Evolutionary conservation across 2,113 vertebrate species (phyloP), one percentile per base, ranked within the genome.

Genomic region (Chloropsis cyanopogon): DNA sequence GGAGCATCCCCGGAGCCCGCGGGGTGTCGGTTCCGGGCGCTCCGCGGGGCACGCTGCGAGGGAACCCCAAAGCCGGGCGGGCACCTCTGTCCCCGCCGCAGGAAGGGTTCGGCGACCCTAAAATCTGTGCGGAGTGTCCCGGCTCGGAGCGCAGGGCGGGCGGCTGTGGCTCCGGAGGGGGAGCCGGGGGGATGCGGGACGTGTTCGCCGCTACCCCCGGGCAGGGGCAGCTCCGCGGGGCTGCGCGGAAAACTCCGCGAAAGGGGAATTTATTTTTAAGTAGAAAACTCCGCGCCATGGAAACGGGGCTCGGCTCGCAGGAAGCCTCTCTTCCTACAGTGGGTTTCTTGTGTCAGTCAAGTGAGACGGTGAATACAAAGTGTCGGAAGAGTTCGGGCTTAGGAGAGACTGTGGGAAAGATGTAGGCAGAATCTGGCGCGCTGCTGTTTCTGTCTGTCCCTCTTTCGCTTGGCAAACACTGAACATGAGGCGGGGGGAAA

Each of bases 271-370:
- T 96, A 54, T 93, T 92, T 95, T 66, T 52, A 26, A 95, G 81
- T 15, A 6, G 73, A 53, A 81, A 96, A 94, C 82, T 95, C 92
- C n/a, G 94, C 86, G 31, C 96, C 97, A 95, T 98, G 96, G 97
- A 96, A 97, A 97, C 96, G 52, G 92, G 89, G 53, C 92, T 95
- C 69, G 19, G 82, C 72, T 95, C 78, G 20, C 87, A 93, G 93
- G 91, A 92, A 96, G 88, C 60, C 44, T 88, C 75, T 61, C 59
- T 94, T 88, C 83, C 93, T 22, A 97, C 96, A 96, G 92, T 95
- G 93, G 86, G 76, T 47, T 97, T 95, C 96, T 97, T 97, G 93
- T 97, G 94, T 79, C 96, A 94, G 85, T 94, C 95, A 96, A 96
- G 93, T 7, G 89, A 72, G 96, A 95, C 75, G 29, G 93, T 95